Conservation (phyloP, 1,140 invertebrate genomes). For the Leptestheria dahalacensis region DNA sequence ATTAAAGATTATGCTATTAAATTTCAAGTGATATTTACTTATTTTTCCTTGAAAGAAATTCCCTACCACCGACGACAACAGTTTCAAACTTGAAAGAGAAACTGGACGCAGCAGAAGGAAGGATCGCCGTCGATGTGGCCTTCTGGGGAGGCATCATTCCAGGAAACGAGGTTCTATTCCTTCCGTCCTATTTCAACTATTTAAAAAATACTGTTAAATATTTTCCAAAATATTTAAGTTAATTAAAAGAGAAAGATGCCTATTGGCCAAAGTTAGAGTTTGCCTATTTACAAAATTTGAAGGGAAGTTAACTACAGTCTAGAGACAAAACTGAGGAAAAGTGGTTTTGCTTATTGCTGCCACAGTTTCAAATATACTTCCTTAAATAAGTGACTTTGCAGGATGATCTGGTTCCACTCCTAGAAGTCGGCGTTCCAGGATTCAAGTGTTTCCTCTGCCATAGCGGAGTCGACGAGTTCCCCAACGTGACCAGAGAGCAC, state of each 20-base stretch:
- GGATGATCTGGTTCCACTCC: slow-evolving; percentile 40
- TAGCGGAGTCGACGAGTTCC: slow-evolving; percentile 48
- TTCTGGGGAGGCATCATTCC: slow-evolving; percentile 59
- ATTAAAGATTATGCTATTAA: neutral
- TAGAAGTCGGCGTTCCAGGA: slow-evolving; percentile 48
- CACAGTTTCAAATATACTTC: no score
- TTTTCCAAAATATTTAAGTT: no score
- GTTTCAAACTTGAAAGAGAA: slow-evolving; percentile 43
- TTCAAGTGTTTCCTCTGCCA: slow-evolving; percentile 57
- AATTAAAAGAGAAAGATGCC: no score
- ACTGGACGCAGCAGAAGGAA: slow-evolving; percentile 36
- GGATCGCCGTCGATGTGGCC: slow-evolving; percentile 49
- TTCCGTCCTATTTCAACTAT: no score
- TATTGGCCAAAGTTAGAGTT: no score
- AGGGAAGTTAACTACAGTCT: no score
- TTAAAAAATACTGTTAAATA: slow-evolving; percentile 9
- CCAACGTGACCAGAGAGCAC: slow-evolving; percentile 37
- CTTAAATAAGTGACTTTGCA: no score
- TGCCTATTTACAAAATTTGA: no score
- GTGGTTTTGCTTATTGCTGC: no score
- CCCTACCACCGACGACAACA: slow-evolving; percentile 49
- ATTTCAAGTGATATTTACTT: neutral
- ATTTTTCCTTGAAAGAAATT: slow-evolving; percentile 37
- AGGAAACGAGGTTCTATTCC: slow-evolving; percentile 42
- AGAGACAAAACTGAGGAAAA: no score